A percentile compares a stretch with the other conserved stretches of the same genome.
phyloP scores from a whole-genome alignment of 92 coral and sea anemone species.

The Zoanthus sansibaricus region DNA sequence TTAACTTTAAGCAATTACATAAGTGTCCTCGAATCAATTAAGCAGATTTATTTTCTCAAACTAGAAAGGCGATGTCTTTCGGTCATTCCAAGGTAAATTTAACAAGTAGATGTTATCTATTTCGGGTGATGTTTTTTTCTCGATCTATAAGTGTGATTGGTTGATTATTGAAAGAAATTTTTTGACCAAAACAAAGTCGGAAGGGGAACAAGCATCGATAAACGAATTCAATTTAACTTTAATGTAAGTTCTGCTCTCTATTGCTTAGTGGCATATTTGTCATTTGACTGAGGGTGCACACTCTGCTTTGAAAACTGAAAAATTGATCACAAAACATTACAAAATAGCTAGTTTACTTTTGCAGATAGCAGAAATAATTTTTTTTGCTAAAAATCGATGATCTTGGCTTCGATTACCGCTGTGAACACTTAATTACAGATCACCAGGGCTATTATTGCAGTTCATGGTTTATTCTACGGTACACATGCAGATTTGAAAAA shows the following conservation, averaged over 20 bases:
- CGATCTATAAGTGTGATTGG: conserved; percentile 20
- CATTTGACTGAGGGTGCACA: background rate
- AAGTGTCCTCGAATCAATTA: conserved; percentile 14
- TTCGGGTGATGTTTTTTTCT: conserved; percentile 16
- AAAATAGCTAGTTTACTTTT: background rate
- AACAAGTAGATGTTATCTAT: conserved; percentile 27
- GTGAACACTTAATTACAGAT: conserved; percentile 55
- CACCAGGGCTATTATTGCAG: conserved; percentile 43
- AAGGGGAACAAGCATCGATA: background rate
- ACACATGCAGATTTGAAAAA: conserved; percentile 15
- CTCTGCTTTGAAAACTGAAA: background rate
- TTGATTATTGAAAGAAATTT: conserved; percentile 2
- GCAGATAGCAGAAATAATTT: conserved; percentile 4
- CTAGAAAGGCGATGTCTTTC: background rate
- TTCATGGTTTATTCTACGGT: conserved; percentile 28
- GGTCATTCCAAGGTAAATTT: background rate
- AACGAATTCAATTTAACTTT: conserved; percentile 12
- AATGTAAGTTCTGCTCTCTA: background rate
- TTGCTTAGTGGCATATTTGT: background rate
- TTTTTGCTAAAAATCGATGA: conserved; percentile 12
- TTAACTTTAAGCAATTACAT: conserved; percentile 27
- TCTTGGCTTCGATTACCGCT: conserved; percentile 45
- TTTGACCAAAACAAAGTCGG: conserved; percentile 12
- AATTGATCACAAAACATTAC: background rate
- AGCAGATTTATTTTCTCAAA: conserved; percentile 3